phyloP scores from a whole-genome alignment of 2,113 vertebrate species.

The Micromys minutus region DNA sequence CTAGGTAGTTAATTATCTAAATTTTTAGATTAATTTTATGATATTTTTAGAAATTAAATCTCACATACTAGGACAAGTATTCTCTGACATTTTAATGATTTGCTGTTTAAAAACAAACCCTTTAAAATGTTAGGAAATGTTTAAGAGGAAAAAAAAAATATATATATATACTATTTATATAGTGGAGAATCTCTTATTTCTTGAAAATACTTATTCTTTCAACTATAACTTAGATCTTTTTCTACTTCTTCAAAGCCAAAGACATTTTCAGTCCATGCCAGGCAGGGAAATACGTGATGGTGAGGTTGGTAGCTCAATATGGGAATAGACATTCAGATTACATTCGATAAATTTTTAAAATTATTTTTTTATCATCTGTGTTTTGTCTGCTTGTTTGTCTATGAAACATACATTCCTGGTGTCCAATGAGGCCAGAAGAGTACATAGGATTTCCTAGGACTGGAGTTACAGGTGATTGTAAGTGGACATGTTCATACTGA shows the following conservation, averaged over 20 bases:
- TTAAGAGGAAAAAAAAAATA: slow-evolving; percentile 25
- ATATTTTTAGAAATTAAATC: slow-evolving; percentile 37
- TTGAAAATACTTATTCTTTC: slow-evolving; percentile 40
- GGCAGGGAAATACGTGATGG: background rate
- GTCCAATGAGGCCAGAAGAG: background rate
- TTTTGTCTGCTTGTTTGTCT: background rate
- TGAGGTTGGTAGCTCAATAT: background rate
- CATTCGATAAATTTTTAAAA: background rate
- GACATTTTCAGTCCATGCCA: slow-evolving; percentile 55
- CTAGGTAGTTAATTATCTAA: slow-evolving; percentile 29
- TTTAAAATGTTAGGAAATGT: slow-evolving; percentile 35
- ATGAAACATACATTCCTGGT: background rate
- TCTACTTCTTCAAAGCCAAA: slow-evolving; percentile 14
- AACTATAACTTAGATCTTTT: slow-evolving; percentile 47
- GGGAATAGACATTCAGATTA: slow-evolving; percentile 19
- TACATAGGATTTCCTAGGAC: background rate
- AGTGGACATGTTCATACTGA: background rate
- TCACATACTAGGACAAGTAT: slow-evolving; percentile 10
- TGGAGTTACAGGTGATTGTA: background rate
- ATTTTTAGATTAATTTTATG: slow-evolving; percentile 45
- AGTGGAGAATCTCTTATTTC: slow-evolving; percentile 18
- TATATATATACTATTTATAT: background rate
- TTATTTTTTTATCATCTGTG: background rate
- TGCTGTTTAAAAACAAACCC: slow-evolving; percentile 46
- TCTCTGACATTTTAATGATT: slow-evolving; percentile 52